Base-by-base conservation (phyloP, 2,113 vertebrate species). In the Gavialis gangeticus region DNA sequence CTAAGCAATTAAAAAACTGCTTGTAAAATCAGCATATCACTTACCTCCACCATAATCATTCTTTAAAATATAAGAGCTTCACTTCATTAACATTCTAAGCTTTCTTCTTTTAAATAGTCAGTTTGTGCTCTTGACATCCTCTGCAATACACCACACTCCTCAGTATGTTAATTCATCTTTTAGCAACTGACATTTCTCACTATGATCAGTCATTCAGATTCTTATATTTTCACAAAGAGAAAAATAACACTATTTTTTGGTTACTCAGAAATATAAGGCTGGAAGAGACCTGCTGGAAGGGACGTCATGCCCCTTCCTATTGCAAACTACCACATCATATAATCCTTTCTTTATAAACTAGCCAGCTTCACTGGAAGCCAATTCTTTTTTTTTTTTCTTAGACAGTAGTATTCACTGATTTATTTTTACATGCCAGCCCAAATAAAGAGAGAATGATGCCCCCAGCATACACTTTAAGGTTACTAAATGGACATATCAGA, bases 241-340 rank as follows among this genome's bases (percentile, higher is more conserved):
- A 15, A 69, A 82, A 75, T 24, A 34, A 22, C 7, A 30, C 56
- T 2, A 7, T 27, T 46, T 46, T 46, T 87, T 56, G 11, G 10
- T 24, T 91, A 85, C 12, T 46, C 46, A 46, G 46, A 78, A 34
- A 5, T 21, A 6, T 14, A 59, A 82, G 14, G 8, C 58, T n/a
- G 0, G 81, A 75, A 84, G 75, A 25, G 54, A 10, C 64, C 18
- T 57, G 46, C 21, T 19, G 0, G 14, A 27, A 30, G 1, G 7
- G 15, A 83, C 30, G 2, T 2, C 2, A 55, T 46, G 34, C 16
- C 60, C 12, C 60, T 82, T 46, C 56, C n/a, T 62, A 0, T 18
- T 7, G 18, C 16, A 4, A 21, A 2, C 10, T 73, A 5, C 2
- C 0, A 0, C 3, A 12, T 4, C 2, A 4, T 12, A 24, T 19